A percentile compares a stretch with the other conserved stretches of the same genome.
phyloP scores from a whole-genome alignment of 2,113 vertebrate species.

The Microtus pennsylvanicus region DNA sequence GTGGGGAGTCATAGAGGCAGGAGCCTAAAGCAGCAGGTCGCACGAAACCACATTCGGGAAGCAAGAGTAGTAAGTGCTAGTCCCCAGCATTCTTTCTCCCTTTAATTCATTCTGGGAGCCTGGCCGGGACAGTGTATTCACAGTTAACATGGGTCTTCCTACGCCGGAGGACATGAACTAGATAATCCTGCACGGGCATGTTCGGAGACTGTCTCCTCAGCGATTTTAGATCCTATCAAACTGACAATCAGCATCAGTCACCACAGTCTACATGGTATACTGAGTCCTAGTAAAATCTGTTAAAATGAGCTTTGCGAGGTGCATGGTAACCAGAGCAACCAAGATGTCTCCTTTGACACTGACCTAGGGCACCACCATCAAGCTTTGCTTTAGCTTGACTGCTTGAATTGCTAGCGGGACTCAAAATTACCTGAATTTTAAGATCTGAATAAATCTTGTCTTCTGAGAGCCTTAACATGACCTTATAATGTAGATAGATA shows the following conservation, averaged over 20 bases:
- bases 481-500: background rate
- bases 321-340: background rate
- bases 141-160: background rate
- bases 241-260: background rate
- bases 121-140: no score
- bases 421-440: background rate
- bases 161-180: background rate
- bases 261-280: no score
- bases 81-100: background rate
- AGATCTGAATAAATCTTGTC: background rate
- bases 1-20: background rate
- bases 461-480: background rate
- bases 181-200: background rate
- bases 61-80: background rate
- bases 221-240: background rate
- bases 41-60: background rate
- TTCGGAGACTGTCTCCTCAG: background rate
- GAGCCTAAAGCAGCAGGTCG: no score
- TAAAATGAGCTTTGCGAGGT: background rate
- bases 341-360: background rate
- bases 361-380: background rate
- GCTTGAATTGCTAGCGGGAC: background rate
- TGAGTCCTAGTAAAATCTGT: background rate
- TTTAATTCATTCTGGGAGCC: background rate
- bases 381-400: background rate